Evolutionary conservation across 1,140 invertebrate species (phyloP).

Genomic region (Drosophila paulistorum): DNA sequence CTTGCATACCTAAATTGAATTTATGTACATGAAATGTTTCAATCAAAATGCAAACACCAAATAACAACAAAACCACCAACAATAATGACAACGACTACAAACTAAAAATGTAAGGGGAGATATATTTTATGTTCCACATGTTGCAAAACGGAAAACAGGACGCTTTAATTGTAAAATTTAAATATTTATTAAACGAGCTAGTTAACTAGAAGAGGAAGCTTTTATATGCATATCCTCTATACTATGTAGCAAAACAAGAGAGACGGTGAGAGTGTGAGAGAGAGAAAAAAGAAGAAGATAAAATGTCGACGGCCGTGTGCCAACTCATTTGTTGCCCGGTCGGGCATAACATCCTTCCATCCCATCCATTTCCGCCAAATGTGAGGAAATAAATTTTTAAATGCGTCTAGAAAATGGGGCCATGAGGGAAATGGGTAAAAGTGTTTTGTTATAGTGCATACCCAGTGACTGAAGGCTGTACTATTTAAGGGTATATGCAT

Average conservation of each 20-base stretch:
- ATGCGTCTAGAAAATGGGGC: slow-evolving; percentile 39
- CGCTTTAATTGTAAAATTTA: slow-evolving; percentile 55
- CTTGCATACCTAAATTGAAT: slow-evolving; percentile 51
- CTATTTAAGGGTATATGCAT: too few relatives aligned
- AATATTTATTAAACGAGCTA: slow-evolving; percentile 51
- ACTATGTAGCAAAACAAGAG: too few relatives aligned
- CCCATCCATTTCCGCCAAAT: slow-evolving; percentile 52
- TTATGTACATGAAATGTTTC: slow-evolving; percentile 51
- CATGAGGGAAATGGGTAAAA: slow-evolving; percentile 25
- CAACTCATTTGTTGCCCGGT: slow-evolving; percentile 63
- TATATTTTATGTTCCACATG: slow-evolving; percentile 34
- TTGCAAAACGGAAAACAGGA: slow-evolving; percentile 18
- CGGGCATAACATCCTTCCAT: slow-evolving; percentile 43
- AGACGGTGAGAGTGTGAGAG: neutral
- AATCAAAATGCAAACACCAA: slow-evolving; percentile 22
- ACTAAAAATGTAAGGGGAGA: neutral
- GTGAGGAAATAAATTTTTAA: slow-evolving; percentile 69
- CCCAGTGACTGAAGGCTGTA: neutral
- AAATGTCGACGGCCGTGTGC: slow-evolving; percentile 38
- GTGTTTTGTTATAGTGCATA: slow-evolving; percentile 18
- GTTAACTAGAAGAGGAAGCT: slow-evolving; percentile 14
- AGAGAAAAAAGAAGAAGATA: slow-evolving; percentile 20
- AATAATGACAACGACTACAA: neutral
- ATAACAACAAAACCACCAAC: neutral
- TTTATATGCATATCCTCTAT: neutral